Conservation (phyloP, 2,888 invertebrate species). For the Malachius bipustulatus region DNA sequence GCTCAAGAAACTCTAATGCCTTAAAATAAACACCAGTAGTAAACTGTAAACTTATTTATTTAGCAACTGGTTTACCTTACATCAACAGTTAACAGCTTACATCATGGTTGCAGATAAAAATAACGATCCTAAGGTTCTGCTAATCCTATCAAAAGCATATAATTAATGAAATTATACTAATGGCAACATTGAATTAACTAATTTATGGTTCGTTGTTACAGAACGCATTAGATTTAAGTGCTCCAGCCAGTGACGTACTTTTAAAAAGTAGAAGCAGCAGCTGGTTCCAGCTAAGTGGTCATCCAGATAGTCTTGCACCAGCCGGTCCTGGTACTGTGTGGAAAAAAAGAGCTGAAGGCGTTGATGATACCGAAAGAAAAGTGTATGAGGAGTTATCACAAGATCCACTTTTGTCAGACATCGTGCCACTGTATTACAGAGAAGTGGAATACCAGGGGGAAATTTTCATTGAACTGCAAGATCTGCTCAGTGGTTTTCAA, state of each 20-base stretch:
- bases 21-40: too few relatives aligned
- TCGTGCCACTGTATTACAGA: constrained; percentile 75
- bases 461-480: constrained; percentile 89
- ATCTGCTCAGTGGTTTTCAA: constrained; percentile 77
- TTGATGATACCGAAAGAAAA: constrained; percentile 60
- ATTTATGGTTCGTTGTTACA: constrained; percentile 47
- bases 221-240: constrained; percentile 85
- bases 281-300: constrained; percentile 91
- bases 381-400: constrained; percentile 70
- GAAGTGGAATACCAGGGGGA: constrained; percentile 69
- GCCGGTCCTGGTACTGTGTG: constrained; percentile 89
- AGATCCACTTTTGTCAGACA: constrained; percentile 57
- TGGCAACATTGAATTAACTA: too few relatives aligned
- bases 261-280: constrained; percentile 55
- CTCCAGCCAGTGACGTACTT: constrained; percentile 78
- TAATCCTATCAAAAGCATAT: too few relatives aligned
- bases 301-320: constrained; percentile 84
- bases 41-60: too few relatives aligned
- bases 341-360: constrained; percentile 66
- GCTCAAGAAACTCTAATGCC: too few relatives aligned
- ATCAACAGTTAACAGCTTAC: too few relatives aligned
- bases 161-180: too few relatives aligned
- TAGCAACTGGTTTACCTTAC: too few relatives aligned
- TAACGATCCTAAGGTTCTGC: too few relatives aligned
- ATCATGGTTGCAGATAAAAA: too few relatives aligned